A percentile compares a stretch with the other conserved stretches of the same genome.
Conservation (phyloP, 2,113 vertebrate genomes). For the Trematomus loennbergii region DNA sequence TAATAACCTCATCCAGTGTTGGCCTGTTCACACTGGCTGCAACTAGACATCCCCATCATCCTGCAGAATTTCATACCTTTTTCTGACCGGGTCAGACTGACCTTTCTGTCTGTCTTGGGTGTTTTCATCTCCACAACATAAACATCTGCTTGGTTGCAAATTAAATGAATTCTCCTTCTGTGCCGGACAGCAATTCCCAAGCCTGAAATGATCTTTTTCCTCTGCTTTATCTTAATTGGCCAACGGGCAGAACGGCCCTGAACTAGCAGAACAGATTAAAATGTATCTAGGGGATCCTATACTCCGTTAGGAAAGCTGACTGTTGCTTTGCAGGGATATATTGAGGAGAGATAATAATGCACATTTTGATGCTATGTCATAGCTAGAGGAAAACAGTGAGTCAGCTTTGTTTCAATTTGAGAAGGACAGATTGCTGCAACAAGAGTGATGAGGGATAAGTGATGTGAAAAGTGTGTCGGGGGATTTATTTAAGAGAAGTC, state of each 20-base stretch:
- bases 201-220: conserved; percentile 54
- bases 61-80: conserved; percentile 22
- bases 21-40: conserved; percentile 5
- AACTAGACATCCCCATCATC: conserved; percentile 2
- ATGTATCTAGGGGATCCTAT: conserved; percentile 27
- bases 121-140: conserved; percentile 21
- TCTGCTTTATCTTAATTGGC: conserved; percentile 72
- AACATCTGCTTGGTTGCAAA: conserved; percentile 40
- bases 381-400: conserved; percentile 33
- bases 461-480: conserved; percentile 23
- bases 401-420: conserved; percentile 28
- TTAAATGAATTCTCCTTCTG: conserved; percentile 33
- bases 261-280: conserved; percentile 57
- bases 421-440: conserved; percentile 22
- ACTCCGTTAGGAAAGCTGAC: conserved; percentile 46
- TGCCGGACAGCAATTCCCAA: conserved; percentile 22
- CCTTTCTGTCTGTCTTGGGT: conserved; percentile 26
- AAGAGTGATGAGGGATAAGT: conserved; percentile 29
- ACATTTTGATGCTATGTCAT: conserved; percentile 47
- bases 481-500: conserved; percentile 38
- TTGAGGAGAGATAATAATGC: conserved; percentile 38
- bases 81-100: conserved; percentile 36
- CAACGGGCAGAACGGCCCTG: conserved; percentile 31
- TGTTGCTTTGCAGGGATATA: conserved; percentile 37
- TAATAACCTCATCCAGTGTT: conserved; percentile 22